Base-by-base conservation (phyloP, 2,113 vertebrate species). In the Tautogolabrus adspersus region DNA sequence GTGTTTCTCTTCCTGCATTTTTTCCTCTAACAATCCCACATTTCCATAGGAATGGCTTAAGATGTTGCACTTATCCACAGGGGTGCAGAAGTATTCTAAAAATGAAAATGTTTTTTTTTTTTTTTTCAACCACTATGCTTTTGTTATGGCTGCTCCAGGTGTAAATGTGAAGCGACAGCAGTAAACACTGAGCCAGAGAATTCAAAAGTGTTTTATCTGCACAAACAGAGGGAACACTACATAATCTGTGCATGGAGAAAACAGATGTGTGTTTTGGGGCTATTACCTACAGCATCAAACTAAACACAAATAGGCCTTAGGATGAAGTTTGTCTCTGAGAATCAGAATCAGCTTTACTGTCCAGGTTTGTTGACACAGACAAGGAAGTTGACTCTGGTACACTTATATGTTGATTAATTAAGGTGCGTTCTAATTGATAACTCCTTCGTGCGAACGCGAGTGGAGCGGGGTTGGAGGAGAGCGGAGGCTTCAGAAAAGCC, bases 21-120 rank as follows among this genome's bases (percentile, higher is more conserved):
- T 85, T 65, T 72, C 26, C 75, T 59, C 75, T 69, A 76, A 73
- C 55, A 67, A 63, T 68, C 3, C 59, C 47, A 61, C 23, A 68
- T 79, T 79, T 83, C 71, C 79, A 75, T 55, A 56, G 72, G 62
- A 87, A 87, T 72, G 66, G 68, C 42, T 57, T 15, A 49, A 54
- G 75, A 49, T 86, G 58, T 76, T 46, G n/a, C 38, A 40, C 26
- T 10, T 55, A 54, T 74, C 64, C 62, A 62, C 63, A 47, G 75
- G 78, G 77, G 52, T 66, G 59, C 23, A 10, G 13, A 40, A 44
- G 3, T 6, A 16, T 54, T 18, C 62, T 46, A 57, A 78, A n/a
- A 78, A 78, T 66, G 10, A 75, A 66, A 57, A 84, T 75, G 55
- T 40, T 1, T 78, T 86, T 82, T 55, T 76, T 75, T 75, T 78